A percentile compares a stretch with the other conserved stretches of the same genome.
phyloP scores from a whole-genome alignment of 2,113 vertebrate species.

The Copsychus sechellarum region DNA sequence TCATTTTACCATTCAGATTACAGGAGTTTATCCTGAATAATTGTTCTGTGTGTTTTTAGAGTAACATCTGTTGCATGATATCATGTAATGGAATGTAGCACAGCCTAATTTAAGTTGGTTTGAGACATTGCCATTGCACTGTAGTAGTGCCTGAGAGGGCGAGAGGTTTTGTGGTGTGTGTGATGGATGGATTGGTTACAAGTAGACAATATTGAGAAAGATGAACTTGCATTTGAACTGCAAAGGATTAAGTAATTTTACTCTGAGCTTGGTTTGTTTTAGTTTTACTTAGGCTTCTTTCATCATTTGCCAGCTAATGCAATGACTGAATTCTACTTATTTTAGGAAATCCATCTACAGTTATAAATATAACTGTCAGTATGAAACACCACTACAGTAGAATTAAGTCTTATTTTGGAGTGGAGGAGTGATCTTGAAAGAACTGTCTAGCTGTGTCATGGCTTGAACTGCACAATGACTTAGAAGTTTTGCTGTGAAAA shows the following conservation, averaged over 20 bases:
- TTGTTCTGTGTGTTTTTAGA: constrained; percentile 22
- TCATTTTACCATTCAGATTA: not conserved
- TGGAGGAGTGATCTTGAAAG: not conserved
- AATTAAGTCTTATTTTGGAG: not conserved
- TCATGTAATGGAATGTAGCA: constrained; percentile 40
- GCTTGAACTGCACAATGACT: not conserved
- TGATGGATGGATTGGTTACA: not conserved
- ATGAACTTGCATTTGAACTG: not conserved
- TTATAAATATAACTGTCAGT: not conserved
- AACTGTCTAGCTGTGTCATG: not conserved
- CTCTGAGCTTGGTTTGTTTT: not conserved
- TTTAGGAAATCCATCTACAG: constrained; percentile 4
- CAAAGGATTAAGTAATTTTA: not conserved
- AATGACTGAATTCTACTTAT: not conserved
- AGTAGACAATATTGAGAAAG: not conserved
- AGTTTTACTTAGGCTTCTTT: constrained; percentile 2
- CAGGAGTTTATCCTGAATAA: not conserved
- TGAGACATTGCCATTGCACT: constrained; percentile 41
- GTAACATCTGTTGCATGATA: constrained; percentile 50
- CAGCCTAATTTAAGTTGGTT: constrained; percentile 30
- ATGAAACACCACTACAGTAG: not conserved
- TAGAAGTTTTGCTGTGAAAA: not conserved
- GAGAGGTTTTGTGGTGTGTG: not conserved
- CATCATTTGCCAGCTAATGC: constrained; percentile 10
- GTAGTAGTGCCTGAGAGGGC: not conserved